Evolutionary conservation across 1,140 invertebrate species (phyloP).

Genomic region (Ceratina australensis): DNA sequence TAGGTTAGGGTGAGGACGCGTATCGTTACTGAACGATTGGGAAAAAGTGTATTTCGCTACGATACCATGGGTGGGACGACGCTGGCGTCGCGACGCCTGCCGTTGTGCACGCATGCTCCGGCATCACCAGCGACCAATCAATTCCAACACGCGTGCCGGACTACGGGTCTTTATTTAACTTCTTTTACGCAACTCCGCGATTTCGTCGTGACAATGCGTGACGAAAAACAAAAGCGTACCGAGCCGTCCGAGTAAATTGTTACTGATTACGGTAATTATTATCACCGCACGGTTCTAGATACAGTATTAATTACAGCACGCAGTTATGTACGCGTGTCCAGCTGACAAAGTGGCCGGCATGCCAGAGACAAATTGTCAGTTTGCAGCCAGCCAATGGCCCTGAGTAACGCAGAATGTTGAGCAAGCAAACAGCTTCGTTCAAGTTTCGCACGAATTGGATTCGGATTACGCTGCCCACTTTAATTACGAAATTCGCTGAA

Average conservation of each 20-base stretch:
- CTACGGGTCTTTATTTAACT: conserved; percentile 15
- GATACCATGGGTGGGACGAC: conserved; percentile 11
- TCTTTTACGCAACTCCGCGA: conserved; percentile 9
- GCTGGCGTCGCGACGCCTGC: conserved; percentile 51
- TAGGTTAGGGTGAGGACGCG: conserved; percentile 23
- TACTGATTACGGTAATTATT: not conserved
- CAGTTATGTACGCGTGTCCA: not conserved
- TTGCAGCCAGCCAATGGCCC: not conserved
- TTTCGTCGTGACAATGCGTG: not conserved
- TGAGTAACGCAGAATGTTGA: conserved; percentile 14
- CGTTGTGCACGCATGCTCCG: conserved; percentile 52
- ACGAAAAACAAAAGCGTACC: not conserved
- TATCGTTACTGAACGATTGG: conserved; percentile 18
- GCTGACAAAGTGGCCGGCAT: not conserved
- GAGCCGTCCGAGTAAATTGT: not conserved
- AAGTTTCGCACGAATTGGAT: conserved; percentile 46
- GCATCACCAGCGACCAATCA: conserved; percentile 35
- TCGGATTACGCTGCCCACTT: conserved; percentile 47
- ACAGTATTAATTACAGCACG: not conserved
- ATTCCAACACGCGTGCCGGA: conserved; percentile 21
- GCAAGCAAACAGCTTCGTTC: conserved; percentile 33
- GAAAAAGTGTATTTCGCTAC: conserved; percentile 2
- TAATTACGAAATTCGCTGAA: conserved; percentile 53
- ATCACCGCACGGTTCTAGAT: too few relatives aligned
- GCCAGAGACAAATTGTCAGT: not conserved